These are phyloP conservation scores for Dryobates pubescens DNA, from an alignment of 2,797 vertebrate genomes.

Conservation along the genomic window DNA sequence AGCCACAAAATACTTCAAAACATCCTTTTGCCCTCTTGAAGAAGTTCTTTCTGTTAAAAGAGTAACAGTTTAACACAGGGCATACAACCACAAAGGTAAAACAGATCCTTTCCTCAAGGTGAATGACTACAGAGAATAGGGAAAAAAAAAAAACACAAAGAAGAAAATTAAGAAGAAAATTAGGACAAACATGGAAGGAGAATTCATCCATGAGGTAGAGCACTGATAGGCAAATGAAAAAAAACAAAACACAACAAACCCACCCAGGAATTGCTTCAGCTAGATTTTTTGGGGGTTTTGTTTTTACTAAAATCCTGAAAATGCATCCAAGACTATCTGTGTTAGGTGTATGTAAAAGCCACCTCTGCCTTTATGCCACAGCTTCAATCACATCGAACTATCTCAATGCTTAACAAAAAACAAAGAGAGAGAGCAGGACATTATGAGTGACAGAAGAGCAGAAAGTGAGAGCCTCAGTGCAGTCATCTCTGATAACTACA, in stretches of 20 bases:
- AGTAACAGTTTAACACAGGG: not conserved
- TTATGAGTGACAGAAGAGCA: not conserved
- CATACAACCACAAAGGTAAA: not conserved
- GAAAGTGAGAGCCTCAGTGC: not conserved
- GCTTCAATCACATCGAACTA: not conserved
- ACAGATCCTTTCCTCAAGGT: not conserved
- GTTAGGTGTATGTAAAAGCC: not conserved
- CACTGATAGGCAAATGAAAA: not conserved
- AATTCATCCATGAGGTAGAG: not conserved
- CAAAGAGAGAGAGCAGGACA: not conserved
- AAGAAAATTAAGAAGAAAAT: not conserved
- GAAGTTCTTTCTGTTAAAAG: not conserved
- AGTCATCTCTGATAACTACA: not conserved
- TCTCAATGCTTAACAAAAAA: not conserved
- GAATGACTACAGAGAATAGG: not conserved
- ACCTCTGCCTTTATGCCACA: not conserved
- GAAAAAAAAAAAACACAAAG: not conserved
- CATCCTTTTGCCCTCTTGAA: not conserved
- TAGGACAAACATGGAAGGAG: not conserved
- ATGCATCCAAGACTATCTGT: not conserved
- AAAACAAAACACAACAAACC: no score
- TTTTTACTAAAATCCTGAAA: not conserved
- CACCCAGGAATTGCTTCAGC: not conserved
- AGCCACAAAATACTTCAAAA: not conserved
- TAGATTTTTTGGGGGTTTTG: not conserved